Conservation (phyloP, 1,140 invertebrate genomes). For the Saccostrea cuccullata region DNA sequence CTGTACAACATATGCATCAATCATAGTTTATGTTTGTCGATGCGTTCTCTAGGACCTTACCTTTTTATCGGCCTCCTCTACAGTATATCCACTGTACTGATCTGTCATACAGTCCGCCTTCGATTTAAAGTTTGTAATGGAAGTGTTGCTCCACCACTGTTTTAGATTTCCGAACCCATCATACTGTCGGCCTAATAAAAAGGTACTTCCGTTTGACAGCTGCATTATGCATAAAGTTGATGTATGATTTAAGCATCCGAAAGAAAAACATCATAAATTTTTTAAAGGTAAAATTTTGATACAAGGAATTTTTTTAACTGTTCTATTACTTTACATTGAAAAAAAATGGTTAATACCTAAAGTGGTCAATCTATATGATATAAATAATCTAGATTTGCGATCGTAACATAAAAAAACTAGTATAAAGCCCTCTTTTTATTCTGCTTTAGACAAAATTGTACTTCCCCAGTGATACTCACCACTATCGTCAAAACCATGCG, state of each 20-base stretch:
- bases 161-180: constrained; percentile 60
- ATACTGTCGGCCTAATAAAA: constrained; percentile 39
- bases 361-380: too few relatives aligned
- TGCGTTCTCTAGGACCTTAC: neutral
- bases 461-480: constrained; percentile 64
- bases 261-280: too few relatives aligned
- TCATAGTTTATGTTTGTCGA: too few relatives aligned
- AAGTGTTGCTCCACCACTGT: constrained; percentile 62
- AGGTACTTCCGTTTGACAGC: neutral
- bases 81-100: constrained; percentile 57
- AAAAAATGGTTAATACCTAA: too few relatives aligned
- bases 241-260: too few relatives aligned
- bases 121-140: constrained; percentile 56
- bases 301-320: too few relatives aligned
- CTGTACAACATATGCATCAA: too few relatives aligned
- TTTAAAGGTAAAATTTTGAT: too few relatives aligned
- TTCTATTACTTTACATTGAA: too few relatives aligned
- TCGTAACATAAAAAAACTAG: too few relatives aligned
- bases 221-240: neutral
- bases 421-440: neutral
- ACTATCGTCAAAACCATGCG: constrained; percentile 81
- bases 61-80: constrained; percentile 47
- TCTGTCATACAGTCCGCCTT: constrained; percentile 60
- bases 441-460: too few relatives aligned
- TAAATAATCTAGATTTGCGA: neutral